Conservation (phyloP, 1,140 invertebrate species). For the Drosophila simulans region DNA sequence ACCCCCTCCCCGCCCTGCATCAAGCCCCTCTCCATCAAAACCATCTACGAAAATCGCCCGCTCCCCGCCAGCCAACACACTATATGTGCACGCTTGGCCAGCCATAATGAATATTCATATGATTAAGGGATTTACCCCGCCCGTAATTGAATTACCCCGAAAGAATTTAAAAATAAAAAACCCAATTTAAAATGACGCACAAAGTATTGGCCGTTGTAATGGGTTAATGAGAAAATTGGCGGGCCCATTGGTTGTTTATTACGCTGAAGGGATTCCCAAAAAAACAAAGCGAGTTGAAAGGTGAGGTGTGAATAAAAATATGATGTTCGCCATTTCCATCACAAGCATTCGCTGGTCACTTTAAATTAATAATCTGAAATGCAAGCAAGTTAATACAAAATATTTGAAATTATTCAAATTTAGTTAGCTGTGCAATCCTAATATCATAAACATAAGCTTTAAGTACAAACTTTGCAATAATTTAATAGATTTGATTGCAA, state of each 20-base stretch:
- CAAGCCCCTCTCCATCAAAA: too few species aligned
- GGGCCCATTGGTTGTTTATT: constrained; percentile 8
- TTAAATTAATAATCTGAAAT: too few species aligned
- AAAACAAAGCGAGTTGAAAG: too few species aligned
- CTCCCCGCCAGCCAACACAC: not conserved
- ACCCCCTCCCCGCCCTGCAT: not conserved
- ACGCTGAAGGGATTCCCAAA: not conserved
- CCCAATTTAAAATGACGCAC: constrained; percentile 30
- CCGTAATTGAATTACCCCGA: constrained; percentile 71
- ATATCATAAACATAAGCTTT: too few species aligned
- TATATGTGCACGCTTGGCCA: constrained; percentile 47
- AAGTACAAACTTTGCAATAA: too few species aligned
- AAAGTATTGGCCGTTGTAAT: constrained; percentile 17
- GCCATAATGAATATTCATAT: constrained; percentile 79
- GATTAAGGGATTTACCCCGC: constrained; percentile 70
- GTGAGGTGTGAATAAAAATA: not conserved
- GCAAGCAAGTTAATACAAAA: too few species aligned
- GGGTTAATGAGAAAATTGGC: constrained; percentile 42
- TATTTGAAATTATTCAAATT: too few species aligned
- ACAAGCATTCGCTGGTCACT: too few species aligned
- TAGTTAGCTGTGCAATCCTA: too few species aligned
- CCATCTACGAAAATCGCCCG: too few species aligned
- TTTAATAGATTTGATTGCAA: not conserved
- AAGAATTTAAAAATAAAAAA: constrained; percentile 39
- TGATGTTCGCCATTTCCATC: too few species aligned